Percentiles rank a stretch among this genome's conserved stretches.
Conservation (phyloP, 2,113 vertebrate genomes). For the Sylvia atricapilla region DNA sequence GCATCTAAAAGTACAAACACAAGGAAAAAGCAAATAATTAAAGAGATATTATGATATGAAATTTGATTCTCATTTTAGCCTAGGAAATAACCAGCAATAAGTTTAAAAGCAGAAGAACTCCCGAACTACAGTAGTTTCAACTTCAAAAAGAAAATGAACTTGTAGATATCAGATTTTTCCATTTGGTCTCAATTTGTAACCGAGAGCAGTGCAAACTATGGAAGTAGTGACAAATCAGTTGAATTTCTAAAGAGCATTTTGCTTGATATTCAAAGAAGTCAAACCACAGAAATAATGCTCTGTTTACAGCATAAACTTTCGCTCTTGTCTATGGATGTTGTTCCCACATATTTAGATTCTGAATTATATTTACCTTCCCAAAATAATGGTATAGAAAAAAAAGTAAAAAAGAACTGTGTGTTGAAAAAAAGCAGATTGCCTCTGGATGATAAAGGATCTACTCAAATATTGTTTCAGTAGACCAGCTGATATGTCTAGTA, state of each 20-base stretch:
- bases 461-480: constrained; percentile 10
- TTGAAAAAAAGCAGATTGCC: constrained; percentile 34
- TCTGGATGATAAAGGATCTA: constrained; percentile 29
- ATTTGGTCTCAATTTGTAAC: constrained; percentile 36
- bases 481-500: not conserved
- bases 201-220: not conserved
- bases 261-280: not conserved
- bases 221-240: not conserved
- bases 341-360: not conserved
- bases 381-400: not conserved
- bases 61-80: not conserved
- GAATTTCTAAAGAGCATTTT: not conserved
- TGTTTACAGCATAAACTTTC: not conserved
- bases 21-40: not conserved
- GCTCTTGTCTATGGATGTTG: not conserved
- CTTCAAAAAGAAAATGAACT: constrained; percentile 9
- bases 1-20: not conserved
- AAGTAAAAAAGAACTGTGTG: not conserved
- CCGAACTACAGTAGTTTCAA: not conserved
- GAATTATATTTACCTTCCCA: not conserved
- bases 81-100: not conserved
- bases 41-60: not conserved
- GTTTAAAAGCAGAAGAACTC: not conserved
- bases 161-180: not conserved
- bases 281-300: not conserved